Evolutionary conservation across 1,140 invertebrate species (phyloP).

Genomic region (Drosophila bipectinata): DNA sequence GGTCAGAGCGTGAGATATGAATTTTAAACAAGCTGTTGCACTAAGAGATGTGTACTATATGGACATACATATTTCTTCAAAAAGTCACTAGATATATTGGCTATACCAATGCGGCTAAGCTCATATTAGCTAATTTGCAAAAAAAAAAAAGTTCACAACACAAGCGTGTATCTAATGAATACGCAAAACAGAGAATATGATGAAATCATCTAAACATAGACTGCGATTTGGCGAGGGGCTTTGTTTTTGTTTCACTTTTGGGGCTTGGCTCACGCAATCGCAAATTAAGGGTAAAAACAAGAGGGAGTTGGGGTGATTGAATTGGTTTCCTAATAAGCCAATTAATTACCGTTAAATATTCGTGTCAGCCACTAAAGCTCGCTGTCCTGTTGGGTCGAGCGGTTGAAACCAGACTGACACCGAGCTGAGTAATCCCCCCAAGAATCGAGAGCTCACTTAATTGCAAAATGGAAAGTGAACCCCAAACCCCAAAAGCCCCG

Average conservation of each 20-base stretch:
- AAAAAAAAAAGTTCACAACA: constrained; percentile 44
- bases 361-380: constrained; percentile 30
- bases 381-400: constrained; percentile 23
- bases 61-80: background rate
- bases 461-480: constrained; percentile 66
- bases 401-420: constrained; percentile 52
- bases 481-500: constrained; percentile 9
- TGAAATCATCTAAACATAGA: constrained; percentile 77
- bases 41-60: background rate
- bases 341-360: constrained; percentile 68
- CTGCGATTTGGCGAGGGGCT: constrained; percentile 32
- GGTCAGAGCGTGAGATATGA: constrained; percentile 71
- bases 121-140: constrained; percentile 74
- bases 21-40: constrained; percentile 31
- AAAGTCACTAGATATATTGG: constrained; percentile 8
- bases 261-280: constrained; percentile 56
- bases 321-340: constrained; percentile 49
- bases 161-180: constrained; percentile 41
- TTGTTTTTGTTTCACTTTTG: constrained; percentile 23
- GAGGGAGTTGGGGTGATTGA: constrained; percentile 11
- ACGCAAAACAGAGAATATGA: constrained; percentile 67
- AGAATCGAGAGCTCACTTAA: constrained; percentile 54
- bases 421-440: background rate
- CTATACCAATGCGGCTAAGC: constrained; percentile 58
- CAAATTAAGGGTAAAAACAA: background rate